Evolutionary conservation across 2,113 vertebrate genomes (phyloP).

Genomic region (Scomber scombrus): DNA sequence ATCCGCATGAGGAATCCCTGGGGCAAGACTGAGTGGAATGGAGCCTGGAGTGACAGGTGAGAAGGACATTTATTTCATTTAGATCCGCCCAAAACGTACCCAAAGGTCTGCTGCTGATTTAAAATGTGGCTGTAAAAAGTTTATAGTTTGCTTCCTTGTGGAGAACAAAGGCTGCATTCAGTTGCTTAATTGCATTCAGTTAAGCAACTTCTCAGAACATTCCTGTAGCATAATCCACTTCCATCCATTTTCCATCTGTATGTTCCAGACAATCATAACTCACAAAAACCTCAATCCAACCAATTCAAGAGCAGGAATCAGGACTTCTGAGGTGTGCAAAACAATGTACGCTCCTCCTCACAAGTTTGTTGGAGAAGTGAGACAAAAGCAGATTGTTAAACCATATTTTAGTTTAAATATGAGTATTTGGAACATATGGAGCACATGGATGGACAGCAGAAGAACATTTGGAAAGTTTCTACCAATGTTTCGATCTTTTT

Average conservation of each 20-base stretch:
- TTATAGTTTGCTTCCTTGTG: background rate
- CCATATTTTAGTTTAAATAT: background rate
- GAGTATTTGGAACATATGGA: background rate
- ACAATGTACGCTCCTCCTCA: no score
- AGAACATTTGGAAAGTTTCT: no score
- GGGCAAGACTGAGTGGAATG: slow-evolving; percentile 93
- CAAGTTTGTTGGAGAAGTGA: no score
- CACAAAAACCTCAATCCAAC: background rate
- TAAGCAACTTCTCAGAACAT: no score
- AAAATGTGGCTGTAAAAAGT: background rate
- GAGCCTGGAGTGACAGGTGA: slow-evolving; percentile 94
- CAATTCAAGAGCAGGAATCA: background rate
- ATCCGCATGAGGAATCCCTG: slow-evolving; percentile 95
- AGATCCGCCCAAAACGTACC: background rate
- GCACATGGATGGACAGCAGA: no score
- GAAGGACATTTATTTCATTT: slow-evolving; percentile 29
- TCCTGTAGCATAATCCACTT: background rate
- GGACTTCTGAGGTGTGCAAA: no score
- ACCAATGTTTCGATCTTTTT: background rate
- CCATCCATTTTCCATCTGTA: no score
- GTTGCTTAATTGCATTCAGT: no score
- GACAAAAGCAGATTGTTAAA: no score
- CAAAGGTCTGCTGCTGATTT: background rate
- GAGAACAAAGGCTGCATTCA: background rate
- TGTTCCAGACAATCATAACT: background rate